Conservation (phyloP, 2,113 vertebrate genomes). For the Crypturellus undulatus region DNA sequence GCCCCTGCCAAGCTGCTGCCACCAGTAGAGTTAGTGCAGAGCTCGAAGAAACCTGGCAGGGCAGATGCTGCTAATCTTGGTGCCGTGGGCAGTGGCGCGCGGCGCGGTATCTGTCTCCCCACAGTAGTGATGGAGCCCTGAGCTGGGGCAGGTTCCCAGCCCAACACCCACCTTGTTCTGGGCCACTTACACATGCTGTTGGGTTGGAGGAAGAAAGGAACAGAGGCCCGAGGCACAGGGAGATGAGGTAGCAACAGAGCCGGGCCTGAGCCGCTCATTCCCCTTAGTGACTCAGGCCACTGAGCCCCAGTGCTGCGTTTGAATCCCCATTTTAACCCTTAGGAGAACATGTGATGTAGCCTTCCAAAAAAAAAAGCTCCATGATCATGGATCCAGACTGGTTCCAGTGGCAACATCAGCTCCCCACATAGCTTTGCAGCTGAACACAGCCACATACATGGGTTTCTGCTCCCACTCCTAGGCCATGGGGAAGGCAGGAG, state of each 20-base stretch:
- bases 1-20: not conserved
- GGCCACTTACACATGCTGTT: not conserved
- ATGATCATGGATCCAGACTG: too few relatives aligned
- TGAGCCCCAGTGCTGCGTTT: not conserved
- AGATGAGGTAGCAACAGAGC: not conserved
- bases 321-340: not conserved
- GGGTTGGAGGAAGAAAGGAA: not conserved
- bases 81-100: not conserved
- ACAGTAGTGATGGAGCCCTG: too few relatives aligned
- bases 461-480: not conserved
- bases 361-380: not conserved
- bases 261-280: too few relatives aligned
- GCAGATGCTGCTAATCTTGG: not conserved
- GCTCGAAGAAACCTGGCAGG: not conserved
- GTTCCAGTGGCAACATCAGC: accelerated
- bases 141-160: not conserved
- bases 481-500: not conserved
- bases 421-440: not conserved
- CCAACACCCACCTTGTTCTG: accelerated
- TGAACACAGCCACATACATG: not conserved
- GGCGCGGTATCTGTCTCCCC: too few relatives aligned
- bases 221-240: not conserved
- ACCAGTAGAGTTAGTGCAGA: not conserved
- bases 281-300: not conserved
- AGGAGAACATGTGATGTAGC: accelerated